These are phyloP conservation scores for Eretmocerus hayati DNA, from an alignment of 2,888 invertebrate genomes.

Conservation along the genomic window DNA sequence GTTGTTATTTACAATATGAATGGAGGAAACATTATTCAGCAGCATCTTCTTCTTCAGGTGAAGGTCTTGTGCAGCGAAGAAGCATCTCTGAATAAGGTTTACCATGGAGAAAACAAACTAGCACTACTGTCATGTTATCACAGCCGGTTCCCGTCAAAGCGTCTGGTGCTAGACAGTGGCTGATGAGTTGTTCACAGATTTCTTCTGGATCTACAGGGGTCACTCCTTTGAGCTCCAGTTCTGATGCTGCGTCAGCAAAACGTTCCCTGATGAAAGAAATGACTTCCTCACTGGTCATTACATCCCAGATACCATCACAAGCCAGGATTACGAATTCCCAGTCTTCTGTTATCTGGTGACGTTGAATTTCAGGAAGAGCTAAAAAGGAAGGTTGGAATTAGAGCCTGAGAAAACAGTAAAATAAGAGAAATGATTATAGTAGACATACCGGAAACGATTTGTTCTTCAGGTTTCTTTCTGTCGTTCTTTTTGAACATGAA, in stretches of 20 bases:
- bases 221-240: slow-evolving; percentile 37
- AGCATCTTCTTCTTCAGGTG: slow-evolving; percentile 8
- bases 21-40: slow-evolving; percentile 14
- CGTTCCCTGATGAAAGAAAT: slow-evolving; percentile 81
- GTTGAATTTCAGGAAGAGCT: slow-evolving; percentile 91
- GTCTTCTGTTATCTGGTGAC: slow-evolving; percentile 71
- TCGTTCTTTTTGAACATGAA: slow-evolving; percentile 93
- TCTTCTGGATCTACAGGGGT: slow-evolving; percentile 84
- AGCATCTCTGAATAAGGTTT: slow-evolving; percentile 46
- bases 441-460: slow-evolving; percentile 88
- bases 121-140: slow-evolving; percentile 97
- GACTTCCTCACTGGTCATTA: slow-evolving; percentile 91
- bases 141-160: slow-evolving; percentile 95
- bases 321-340: slow-evolving; percentile 96
- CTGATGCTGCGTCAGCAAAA: slow-evolving; percentile 46
- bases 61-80: slow-evolving; percentile 11
- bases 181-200: slow-evolving; percentile 94
- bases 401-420: too few species aligned
- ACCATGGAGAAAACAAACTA: slow-evolving; percentile 70
- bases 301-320: slow-evolving; percentile 99
- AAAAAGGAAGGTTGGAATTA: too few species aligned
- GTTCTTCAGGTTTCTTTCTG: slow-evolving; percentile 79
- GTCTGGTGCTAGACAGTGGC: slow-evolving; percentile 91
- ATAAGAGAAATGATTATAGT: too few species aligned
- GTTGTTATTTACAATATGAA: slow-evolving; percentile 16